Evolutionary conservation across 2,113 vertebrate species (phyloP), one percentile per base, ranked within the genome.

Genomic region (Thunnus thynnus): DNA sequence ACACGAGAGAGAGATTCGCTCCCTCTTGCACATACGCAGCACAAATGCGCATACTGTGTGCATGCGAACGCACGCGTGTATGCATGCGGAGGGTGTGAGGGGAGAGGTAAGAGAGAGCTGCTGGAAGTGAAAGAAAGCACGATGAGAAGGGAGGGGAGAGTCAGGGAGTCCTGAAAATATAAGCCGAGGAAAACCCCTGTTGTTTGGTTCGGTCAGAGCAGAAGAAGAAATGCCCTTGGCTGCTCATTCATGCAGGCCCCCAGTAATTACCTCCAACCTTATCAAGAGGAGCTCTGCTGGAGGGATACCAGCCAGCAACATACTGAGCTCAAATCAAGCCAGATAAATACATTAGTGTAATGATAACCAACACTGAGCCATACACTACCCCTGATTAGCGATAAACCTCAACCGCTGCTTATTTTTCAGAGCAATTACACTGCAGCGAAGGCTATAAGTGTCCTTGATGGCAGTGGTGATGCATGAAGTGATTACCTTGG

Each of bases 261-360:
- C 56, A 85, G 86, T 94, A 94, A 95, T 95, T 95, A 94, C 91
- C 88, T 88, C 72, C 89, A 87, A 82, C 88, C 88, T 94, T 92
- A 94, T 94, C 93, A 87, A 88, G 86, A 88, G 72, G 63, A 81
- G 82, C 70, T 80, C 48, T 27, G 82, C 78, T 61, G 57, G 55
- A 72, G 75, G 72, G 67, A 81, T 77, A 81, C 88, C 86, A 82
- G 75, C 76, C 22, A 86, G 76, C 68, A 41, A 86, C 88, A 87
- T 54, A 78, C 52, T 13, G 73, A 55, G 79, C 73, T 83, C 76
- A 81, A 85, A 89, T 89, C 77, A 64, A 75, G 76, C 51, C 80
- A 54, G 89, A 91, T 88, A 90, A 90, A 89, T 82, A 86, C 80
- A 91, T 91, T 87, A 90, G 73, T 30, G 82, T 64, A 82, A 89